Base-by-base conservation (phyloP, 1,140 invertebrate species). In the Nixonia krombeini region DNA sequence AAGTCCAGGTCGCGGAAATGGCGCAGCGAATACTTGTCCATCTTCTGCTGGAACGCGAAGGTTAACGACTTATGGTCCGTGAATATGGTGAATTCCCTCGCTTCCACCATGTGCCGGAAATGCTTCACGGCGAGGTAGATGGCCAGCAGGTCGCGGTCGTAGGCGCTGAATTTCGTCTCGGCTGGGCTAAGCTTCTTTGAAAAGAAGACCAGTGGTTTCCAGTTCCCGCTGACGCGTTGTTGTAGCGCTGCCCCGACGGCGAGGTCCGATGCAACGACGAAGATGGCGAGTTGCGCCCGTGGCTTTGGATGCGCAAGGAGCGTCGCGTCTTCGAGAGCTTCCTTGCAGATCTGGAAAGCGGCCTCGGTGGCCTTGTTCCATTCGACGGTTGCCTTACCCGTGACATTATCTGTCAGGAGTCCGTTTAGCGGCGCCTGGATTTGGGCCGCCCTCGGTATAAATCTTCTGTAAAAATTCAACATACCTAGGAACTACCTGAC, bases 131-230 rank as follows among this genome's bases (percentile, higher is more conserved):
- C 68, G 0, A 47, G n/a, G 69, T 5, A 37, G 4, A 75, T 62
- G 5, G 73, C 75, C 3, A 75, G 29, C 0, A 81, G 50, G 0
- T n/a, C n/a, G n/a, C n/a, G n/a, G n/a, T n/a, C n/a, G n/a, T n/a
- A n/a, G n/a, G n/a, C n/a, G n/a, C n/a, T n/a, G n/a, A n/a, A n/a
- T n/a, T n/a, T n/a, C n/a, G n/a, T n/a, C n/a, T n/a, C n/a, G n/a
- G n/a, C n/a, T n/a, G n/a, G n/a, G n/a, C n/a, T n/a, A n/a, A n/a
- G n/a, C n/a, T n/a, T n/a, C n/a, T n/a, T n/a, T n/a, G 75, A 82
- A 38, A 80, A 85, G 38, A 85, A 85, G 25, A 35, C 77, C 0
- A 86, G 18, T 2, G 83, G 29, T 21, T 6, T 21, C 28, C 29
- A 35, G 1, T 0, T 10, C 12, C 50, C 56, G 13, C 26, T 37